Evolutionary conservation across 1,140 invertebrate genomes (phyloP).

Genomic region (Aphelinus certus): DNA sequence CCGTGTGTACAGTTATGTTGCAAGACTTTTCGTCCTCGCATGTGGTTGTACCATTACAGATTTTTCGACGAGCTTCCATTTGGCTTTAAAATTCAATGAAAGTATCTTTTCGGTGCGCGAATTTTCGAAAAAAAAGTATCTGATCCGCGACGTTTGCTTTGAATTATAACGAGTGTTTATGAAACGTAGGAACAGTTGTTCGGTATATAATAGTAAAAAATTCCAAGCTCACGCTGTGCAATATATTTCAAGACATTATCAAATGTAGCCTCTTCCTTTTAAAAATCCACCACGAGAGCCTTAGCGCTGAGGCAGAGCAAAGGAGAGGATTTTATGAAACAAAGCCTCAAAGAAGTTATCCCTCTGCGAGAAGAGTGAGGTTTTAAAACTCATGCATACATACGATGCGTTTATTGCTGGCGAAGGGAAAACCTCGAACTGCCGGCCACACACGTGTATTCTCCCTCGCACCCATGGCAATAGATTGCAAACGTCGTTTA

Average conservation of each 20-base stretch:
- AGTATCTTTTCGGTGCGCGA: too few species aligned
- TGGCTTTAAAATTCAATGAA: too few species aligned
- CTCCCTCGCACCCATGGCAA: background rate
- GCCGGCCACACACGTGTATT: background rate
- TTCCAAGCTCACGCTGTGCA: too few species aligned
- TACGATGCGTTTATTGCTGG: background rate
- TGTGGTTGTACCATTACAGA: too few species aligned
- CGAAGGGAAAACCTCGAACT: background rate
- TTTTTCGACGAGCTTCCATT: too few species aligned
- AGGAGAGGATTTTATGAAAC: background rate
- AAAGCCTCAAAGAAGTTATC: conserved; percentile 1
- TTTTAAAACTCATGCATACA: background rate
- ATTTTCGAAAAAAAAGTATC: too few species aligned
- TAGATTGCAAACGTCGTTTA: too few species aligned
- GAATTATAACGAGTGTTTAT: background rate
- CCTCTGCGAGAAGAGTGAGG: background rate
- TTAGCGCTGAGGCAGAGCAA: conserved; percentile 11
- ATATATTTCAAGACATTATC: too few species aligned
- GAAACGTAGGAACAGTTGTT: background rate
- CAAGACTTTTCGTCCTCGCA: too few species aligned
- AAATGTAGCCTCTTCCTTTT: background rate
- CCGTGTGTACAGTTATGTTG: background rate
- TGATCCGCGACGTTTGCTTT: too few species aligned
- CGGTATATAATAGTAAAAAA: too few species aligned
- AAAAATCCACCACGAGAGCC: conserved; percentile 25